Percentiles rank a stretch among this genome's conserved stretches.
phyloP scores from a whole-genome alignment of 2,888 invertebrate species.

The Ditula angustiorana region DNA sequence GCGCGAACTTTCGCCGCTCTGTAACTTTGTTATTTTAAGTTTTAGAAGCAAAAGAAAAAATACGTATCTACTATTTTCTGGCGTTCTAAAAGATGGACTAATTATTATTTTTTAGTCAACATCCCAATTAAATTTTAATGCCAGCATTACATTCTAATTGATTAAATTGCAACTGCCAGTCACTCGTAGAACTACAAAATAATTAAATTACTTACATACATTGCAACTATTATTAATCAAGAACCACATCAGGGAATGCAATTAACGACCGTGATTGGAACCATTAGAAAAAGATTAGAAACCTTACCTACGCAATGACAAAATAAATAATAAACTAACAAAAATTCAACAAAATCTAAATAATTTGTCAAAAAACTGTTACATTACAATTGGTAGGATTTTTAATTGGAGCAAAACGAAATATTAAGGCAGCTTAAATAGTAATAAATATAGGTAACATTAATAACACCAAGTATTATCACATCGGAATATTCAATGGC shows the following conservation, averaged over 20 bases:
- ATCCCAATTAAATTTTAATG: neutral
- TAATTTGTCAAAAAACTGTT: neutral
- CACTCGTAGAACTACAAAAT: neutral
- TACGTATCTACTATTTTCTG: no score
- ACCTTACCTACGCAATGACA: neutral
- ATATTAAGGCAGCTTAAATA: no score
- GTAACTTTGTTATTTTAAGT: no score
- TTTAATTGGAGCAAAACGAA: no score
- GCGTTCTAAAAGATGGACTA: no score
- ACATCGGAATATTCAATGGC: neutral
- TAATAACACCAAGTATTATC: neutral
- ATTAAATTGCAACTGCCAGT: neutral
- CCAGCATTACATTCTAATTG: neutral
- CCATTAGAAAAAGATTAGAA: neutral
- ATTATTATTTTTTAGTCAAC: no score
- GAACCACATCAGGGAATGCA: neutral
- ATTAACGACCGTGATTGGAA: neutral
- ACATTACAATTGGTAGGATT: neutral
- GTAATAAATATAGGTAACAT: no score
- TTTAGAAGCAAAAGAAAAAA: no score
- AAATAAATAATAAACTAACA: neutral
- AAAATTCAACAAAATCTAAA: neutral
- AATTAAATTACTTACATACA: neutral
- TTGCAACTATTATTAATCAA: neutral
- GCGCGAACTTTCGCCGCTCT: no score